phyloP scores from a whole-genome alignment of 1,140 invertebrate genomes.

The Chironomus tepperi region DNA sequence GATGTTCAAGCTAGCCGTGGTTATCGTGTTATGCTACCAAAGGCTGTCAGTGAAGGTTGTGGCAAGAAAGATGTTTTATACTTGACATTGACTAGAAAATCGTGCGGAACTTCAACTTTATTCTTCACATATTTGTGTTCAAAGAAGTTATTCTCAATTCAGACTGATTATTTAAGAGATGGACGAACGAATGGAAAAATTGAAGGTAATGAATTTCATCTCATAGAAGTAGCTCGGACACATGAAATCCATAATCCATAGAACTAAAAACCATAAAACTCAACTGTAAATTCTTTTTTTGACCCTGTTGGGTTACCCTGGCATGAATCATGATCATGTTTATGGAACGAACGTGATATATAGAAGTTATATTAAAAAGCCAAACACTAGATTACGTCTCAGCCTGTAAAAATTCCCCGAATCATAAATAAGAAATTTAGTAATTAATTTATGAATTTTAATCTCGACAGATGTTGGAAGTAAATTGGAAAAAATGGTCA shows the following conservation, averaged over 20 bases:
- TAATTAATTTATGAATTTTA: too few species aligned
- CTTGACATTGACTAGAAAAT: constrained; percentile 43
- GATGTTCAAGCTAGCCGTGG: constrained; percentile 49
- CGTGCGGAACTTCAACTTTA: constrained; percentile 44
- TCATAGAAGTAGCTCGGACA: too few species aligned
- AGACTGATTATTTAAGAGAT: constrained; percentile 45
- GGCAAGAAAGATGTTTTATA: constrained; percentile 48
- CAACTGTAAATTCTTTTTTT: too few species aligned
- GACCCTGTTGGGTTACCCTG: too few species aligned
- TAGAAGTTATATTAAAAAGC: too few species aligned
- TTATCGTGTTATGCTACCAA: constrained; percentile 49
- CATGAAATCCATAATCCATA: too few species aligned
- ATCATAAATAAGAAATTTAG: too few species aligned
- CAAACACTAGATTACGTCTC: too few species aligned
- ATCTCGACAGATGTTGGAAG: constrained; percentile 43
- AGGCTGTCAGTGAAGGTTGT: constrained; percentile 40
- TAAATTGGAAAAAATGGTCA: constrained; percentile 45
- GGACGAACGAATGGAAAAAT: constrained; percentile 45
- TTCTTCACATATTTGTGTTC: constrained; percentile 50
- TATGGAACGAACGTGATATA: too few species aligned
- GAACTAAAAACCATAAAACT: too few species aligned
- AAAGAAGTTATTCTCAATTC: constrained; percentile 45
- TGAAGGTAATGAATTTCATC: constrained; percentile 32
- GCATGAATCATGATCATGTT: too few species aligned
- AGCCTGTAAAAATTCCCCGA: too few species aligned